phyloP scores from a whole-genome alignment of 2,797 vertebrate genomes.

The Pantherophis vulpinus region DNA sequence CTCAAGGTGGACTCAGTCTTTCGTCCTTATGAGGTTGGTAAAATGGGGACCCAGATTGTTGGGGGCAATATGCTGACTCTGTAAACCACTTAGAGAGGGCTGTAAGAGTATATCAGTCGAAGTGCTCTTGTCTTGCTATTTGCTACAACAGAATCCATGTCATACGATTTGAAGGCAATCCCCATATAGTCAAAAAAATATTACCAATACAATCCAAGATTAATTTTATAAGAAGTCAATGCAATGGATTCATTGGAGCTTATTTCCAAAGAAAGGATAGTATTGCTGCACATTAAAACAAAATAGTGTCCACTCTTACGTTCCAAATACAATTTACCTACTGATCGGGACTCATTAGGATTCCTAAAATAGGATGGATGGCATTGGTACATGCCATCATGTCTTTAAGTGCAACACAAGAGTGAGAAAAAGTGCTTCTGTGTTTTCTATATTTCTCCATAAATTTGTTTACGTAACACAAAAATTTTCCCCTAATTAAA shows the following conservation, averaged over 20 bases:
- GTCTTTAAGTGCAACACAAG: too few relatives aligned
- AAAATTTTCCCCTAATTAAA: neutral
- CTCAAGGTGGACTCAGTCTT: neutral
- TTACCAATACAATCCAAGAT: neutral
- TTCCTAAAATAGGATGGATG: neutral
- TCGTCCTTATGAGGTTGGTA: neutral
- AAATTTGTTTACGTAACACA: neutral
- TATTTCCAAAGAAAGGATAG: neutral
- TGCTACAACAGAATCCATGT: neutral
- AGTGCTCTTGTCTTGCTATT: neutral
- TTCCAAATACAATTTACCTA: neutral
- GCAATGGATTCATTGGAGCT: neutral
- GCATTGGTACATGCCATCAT: neutral
- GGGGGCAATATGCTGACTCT: neutral
- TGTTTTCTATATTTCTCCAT: too few relatives aligned
- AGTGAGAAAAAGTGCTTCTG: neutral
- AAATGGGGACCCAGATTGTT: neutral
- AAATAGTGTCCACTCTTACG: neutral
- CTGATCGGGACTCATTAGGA: neutral
- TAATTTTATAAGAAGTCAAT: neutral
- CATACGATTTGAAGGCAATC: neutral
- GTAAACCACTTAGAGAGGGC: neutral
- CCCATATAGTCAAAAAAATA: neutral
- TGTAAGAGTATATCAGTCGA: neutral
- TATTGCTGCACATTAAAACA: neutral